Conservation (phyloP, 1,140 invertebrate genomes). For the Drosophila nannoptera region DNA sequence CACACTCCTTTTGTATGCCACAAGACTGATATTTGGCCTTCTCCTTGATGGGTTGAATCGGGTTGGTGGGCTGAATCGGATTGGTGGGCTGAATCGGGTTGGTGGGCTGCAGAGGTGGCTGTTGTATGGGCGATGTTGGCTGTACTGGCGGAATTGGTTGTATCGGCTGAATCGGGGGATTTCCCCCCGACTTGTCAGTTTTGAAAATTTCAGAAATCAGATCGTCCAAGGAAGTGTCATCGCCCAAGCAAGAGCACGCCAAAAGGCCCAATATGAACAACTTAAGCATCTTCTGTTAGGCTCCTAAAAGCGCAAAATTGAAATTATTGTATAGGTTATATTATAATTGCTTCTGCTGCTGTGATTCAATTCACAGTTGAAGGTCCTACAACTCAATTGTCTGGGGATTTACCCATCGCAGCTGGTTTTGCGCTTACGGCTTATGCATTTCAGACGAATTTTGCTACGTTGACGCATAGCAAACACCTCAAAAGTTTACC, state of each 20-base stretch:
- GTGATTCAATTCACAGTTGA: no score
- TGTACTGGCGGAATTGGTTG: background rate
- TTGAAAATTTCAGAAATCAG: constrained; percentile 64
- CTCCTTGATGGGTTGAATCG: background rate
- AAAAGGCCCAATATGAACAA: constrained; percentile 38
- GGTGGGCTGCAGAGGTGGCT: background rate
- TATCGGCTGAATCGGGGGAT: constrained; percentile 6
- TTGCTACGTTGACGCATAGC: no score
- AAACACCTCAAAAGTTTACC: no score
- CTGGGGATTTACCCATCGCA: no score
- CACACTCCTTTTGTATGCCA: constrained; percentile 79
- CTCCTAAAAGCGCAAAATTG: constrained; percentile 14
- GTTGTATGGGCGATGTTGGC: constrained; percentile 4
- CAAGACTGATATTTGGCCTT: constrained; percentile 52
- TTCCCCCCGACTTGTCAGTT: constrained; percentile 21
- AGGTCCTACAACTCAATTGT: no score
- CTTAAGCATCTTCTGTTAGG: constrained; percentile 26
- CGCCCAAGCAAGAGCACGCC: constrained; percentile 29
- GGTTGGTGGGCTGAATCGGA: no score
- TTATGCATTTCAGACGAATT: no score
- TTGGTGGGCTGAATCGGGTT: background rate
- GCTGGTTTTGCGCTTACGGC: no score
- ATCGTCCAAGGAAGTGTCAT: constrained; percentile 55
- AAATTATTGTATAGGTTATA: no score
- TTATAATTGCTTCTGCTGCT: no score